Conservation (phyloP, 2,888 invertebrate species). For the Gymnosoma rotundatum region DNA sequence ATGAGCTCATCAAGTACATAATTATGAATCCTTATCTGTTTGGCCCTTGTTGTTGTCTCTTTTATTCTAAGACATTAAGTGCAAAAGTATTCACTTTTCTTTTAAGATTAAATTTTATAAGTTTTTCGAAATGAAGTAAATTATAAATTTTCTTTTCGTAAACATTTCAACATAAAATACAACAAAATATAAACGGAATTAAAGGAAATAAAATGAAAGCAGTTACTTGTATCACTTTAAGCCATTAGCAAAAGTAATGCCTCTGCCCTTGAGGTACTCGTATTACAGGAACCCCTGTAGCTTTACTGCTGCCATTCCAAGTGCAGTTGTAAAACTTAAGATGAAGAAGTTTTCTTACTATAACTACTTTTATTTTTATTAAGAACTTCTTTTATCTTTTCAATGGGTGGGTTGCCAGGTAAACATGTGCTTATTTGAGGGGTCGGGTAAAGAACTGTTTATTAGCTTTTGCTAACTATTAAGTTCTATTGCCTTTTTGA, state of each 20-base stretch:
- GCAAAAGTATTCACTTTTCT: not conserved
- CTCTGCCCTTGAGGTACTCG: not conserved
- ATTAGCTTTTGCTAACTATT: not conserved
- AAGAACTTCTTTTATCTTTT: not conserved
- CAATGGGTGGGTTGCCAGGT: too few species aligned
- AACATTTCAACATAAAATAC: not conserved
- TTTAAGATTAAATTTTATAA: conserved; percentile 5
- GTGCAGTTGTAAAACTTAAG: conserved; percentile 25
- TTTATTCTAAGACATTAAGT: not conserved
- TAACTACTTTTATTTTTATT: not conserved
- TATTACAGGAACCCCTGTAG: too few species aligned
- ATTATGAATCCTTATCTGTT: not conserved
- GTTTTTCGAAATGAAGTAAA: too few species aligned
- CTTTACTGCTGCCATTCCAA: not conserved
- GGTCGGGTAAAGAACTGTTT: conserved; percentile 13
- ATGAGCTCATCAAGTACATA: not conserved
- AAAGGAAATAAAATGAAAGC: conserved; percentile 9
- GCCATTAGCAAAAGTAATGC: conserved; percentile 22
- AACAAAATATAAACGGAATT: not conserved
- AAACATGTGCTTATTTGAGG: too few species aligned
- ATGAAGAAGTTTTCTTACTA: not conserved
- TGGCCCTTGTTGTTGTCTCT: not conserved
- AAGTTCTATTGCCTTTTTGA: not conserved
- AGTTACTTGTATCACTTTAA: conserved; percentile 19
- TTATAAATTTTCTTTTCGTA: conserved; percentile 11